These are phyloP conservation scores for Musca vetustissima DNA, from an alignment of 1,140 invertebrate genomes.

Conservation along the genomic window DNA sequence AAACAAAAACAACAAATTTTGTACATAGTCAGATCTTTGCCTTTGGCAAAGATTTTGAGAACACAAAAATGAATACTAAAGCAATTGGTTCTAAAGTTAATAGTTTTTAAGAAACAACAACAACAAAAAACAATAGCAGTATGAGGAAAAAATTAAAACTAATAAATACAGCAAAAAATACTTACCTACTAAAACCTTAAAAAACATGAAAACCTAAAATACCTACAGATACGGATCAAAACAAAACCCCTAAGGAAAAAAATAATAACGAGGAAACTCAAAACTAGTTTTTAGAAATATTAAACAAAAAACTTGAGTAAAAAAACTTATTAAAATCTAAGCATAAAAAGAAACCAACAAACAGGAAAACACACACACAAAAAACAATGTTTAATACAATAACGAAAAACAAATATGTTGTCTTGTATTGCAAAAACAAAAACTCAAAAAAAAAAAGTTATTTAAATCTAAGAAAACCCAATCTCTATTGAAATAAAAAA, in stretches of 20 bases:
- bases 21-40: constrained; percentile 7
- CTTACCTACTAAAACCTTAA: neutral
- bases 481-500: too few relatives aligned
- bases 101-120: constrained; percentile 9
- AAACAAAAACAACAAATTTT: constrained; percentile 15
- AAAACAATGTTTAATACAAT: neutral
- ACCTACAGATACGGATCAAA: constrained; percentile 15
- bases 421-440: neutral
- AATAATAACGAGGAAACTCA: constrained; percentile 7
- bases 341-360: neutral
- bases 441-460: neutral
- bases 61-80: constrained; percentile 13
- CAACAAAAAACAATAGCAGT: neutral
- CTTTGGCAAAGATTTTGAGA: neutral
- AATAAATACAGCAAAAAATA: neutral
- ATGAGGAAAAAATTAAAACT: neutral
- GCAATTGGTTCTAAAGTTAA: constrained; percentile 20
- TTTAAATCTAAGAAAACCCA: neutral
- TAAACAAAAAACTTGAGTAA: neutral
- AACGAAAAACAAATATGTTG: constrained; percentile 1
- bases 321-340: neutral
- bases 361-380: neutral
- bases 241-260: neutral
- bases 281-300: neutral
- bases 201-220: neutral